Evolutionary conservation across 2,797 vertebrate species (phyloP), one percentile per base, ranked within the genome.

Genomic region (Menidia menidia): DNA sequence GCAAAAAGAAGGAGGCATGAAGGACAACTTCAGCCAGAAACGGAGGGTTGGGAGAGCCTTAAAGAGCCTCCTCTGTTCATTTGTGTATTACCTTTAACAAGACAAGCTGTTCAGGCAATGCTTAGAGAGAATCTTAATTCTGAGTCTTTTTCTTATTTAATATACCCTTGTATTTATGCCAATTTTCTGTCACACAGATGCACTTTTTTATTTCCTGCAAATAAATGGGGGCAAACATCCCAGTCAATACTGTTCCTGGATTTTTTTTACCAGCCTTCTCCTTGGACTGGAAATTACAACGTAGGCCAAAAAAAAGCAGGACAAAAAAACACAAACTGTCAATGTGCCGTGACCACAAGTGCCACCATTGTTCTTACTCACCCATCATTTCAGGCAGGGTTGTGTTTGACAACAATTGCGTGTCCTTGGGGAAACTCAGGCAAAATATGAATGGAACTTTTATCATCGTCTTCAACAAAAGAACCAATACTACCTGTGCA

Each of bases 401-500:
- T 90, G 88, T 93, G 85, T 87, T 78, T 80, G 78, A 78, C 51
- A 45, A 86, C 95, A 95, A 96, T 94, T 92, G 84, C 83, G 85
- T 73, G 94, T 94, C 96, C 95, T 97, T 97, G 95, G 94, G 94
- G 25, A 92, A 92, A 92, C 89, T 92, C 93, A 91, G 89, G 93
- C 89, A 86, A 84, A 89, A 87, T 85, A 68, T 94, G 93, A 94
- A 94, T 93, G 86, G 85, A 86, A 92, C 92, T 83, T 89, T 82
- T 83, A 73, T 81, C 53, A 84, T 82, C 68, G 78, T 81, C 59
- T 91, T 84, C 91, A 86, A 93, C 78, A 95, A 91, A 91, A 70
- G 66, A 78, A 78, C 83, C 76, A 75, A 83, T 60, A 35, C 80
- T 87, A 90, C 86, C 81, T 86, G 83, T 73, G 60, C 72, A 65